A percentile compares a stretch with the other conserved stretches of the same genome.
Evolutionary conservation across 2,888 invertebrate genomes (phyloP).

Genomic region (Tortricodes alternella): DNA sequence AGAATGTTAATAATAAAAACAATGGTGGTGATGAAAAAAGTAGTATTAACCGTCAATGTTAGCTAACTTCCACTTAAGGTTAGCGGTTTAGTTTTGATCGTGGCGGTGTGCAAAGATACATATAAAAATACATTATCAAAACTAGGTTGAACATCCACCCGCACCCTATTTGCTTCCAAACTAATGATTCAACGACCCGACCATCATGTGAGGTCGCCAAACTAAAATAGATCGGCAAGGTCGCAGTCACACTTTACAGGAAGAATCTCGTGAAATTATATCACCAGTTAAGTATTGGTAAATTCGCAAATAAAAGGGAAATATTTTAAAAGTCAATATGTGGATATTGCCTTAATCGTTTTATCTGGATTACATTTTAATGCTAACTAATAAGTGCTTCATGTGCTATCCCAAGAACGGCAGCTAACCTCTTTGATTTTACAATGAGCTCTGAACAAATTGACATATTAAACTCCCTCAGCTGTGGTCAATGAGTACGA

Average conservation of each 20-base stretch:
- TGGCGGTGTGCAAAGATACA: too few species aligned
- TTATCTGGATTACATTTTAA: background rate
- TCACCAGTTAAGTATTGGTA: conserved; percentile 17
- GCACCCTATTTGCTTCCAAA: conserved; percentile 57
- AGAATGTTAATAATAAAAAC: too few species aligned
- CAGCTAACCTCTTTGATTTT: background rate
- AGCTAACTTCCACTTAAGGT: too few species aligned
- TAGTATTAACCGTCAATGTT: too few species aligned
- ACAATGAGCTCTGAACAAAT: conserved; percentile 48
- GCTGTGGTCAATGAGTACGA: conserved; percentile 60
- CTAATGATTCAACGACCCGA: conserved; percentile 66
- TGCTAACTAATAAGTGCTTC: background rate
- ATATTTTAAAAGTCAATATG: too few species aligned
- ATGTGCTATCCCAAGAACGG: too few species aligned
- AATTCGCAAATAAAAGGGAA: too few species aligned
- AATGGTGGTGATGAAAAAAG: too few species aligned
- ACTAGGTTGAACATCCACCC: conserved; percentile 36
- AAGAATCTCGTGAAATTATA: conserved; percentile 25
- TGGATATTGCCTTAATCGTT: background rate
- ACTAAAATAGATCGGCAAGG: conserved; percentile 65
- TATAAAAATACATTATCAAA: too few species aligned
- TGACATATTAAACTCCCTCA: conserved; percentile 68
- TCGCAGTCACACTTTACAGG: conserved; percentile 39
- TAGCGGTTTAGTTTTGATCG: too few species aligned
- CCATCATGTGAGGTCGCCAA: conserved; percentile 70